Evolutionary conservation across 1,140 invertebrate species (phyloP), one percentile per base, ranked within the genome.

Genomic region (Thaumatotibia leucotreta): DNA sequence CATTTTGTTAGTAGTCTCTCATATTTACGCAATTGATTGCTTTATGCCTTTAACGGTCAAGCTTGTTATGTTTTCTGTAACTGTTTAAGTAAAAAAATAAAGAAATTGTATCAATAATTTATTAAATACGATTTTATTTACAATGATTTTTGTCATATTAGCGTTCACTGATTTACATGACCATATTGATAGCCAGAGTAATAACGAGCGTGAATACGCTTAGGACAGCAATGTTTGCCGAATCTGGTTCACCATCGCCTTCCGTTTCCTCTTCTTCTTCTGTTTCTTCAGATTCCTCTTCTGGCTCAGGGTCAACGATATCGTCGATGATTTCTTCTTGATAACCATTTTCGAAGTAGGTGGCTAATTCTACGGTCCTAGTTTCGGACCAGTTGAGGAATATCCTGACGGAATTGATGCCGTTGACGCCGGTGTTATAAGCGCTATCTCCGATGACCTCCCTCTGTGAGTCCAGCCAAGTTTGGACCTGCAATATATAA

Each of bases 331-430:
- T 61, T 27, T 84, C 80, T 32, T 87, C 83, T 4, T 79, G 74
- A 23, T 82, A 89, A 24, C 86, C 86, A 31, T 39, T 75, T 9
- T 86, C 80, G 35, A 89, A 84, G 68, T 70, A 89, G 4, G 33
- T 39, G 1, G 35, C 61, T 49, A 89, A 76, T 63, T 89, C 87
- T 5, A 66, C 33, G 3, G 74, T 33, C 11, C 86, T 77, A 2
- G 64, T 29, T 1, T 58, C n/a, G 1, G 79, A 80, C 86, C 86
- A 90, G 1, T 24, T 65, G 0, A 86, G 66, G 45, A 83, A 87
- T 0, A 29, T 39, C 29, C 84, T 77, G 0, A 77, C 68, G 0
- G 76, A 63, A 2, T 65, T 64, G 1, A 85, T 70, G 6, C 72
- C 79, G 17, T 62, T 74, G 0, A 80, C 32, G 4, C 77, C 81